These are phyloP conservation scores for Psilopogon haemacephalus DNA, from an alignment of 2,113 vertebrate species.

Conservation along the genomic window DNA sequence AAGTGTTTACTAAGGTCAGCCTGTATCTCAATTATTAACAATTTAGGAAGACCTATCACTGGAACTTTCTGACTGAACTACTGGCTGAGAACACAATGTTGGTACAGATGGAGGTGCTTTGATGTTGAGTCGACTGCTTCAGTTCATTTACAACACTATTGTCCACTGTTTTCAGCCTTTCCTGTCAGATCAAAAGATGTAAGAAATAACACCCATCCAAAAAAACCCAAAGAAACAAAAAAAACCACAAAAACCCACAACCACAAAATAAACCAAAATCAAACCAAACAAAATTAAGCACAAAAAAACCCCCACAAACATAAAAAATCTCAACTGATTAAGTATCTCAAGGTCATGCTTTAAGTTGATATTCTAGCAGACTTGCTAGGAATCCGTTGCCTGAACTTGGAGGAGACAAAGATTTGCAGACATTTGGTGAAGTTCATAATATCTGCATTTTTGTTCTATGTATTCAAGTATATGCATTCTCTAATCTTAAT, in stretches of 20 bases:
- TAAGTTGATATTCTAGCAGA: not conserved
- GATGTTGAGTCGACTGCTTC: not conserved
- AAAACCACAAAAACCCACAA: not conserved
- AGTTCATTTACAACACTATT: not conserved
- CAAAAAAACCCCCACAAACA: not conserved
- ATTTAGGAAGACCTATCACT: not conserved
- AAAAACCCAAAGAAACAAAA: not conserved
- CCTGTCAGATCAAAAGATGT: not conserved
- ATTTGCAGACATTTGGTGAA: not conserved
- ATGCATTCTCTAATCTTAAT: not conserved
- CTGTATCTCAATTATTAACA: not conserved
- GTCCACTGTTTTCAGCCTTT: not conserved
- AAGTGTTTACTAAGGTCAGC: not conserved
- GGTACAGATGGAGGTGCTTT: not conserved
- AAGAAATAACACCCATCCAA: not conserved
- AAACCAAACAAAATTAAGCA: not conserved
- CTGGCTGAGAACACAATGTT: not conserved
- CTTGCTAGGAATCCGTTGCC: not conserved
- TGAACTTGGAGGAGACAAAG: not conserved
- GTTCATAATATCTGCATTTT: fast-evolving
- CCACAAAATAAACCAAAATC: not conserved
- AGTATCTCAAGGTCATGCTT: not conserved
- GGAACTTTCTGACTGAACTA: not conserved
- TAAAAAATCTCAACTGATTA: not conserved
- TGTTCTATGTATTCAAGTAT: not conserved